Percentiles rank a stretch among this genome's conserved stretches.
Conservation (phyloP, 37 sponge, comb jelly and placozoan genomes). For the Beroe ovata region DNA sequence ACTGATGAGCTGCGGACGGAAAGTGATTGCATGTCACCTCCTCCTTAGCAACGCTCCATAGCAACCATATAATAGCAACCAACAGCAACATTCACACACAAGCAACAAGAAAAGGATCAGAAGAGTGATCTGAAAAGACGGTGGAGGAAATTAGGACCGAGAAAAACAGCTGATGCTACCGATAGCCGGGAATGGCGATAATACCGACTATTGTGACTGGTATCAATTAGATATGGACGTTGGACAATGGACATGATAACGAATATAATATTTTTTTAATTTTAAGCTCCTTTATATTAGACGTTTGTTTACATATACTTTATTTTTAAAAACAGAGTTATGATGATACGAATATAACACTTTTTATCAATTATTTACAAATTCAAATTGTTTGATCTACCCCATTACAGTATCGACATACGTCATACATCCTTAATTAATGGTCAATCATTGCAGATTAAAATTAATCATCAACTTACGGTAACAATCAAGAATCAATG, state of each 20-base stretch:
- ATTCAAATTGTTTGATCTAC: not conserved
- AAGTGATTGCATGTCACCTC: constrained; percentile 8
- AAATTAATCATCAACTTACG: no score
- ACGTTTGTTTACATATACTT: not conserved
- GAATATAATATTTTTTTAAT: not conserved
- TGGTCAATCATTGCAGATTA: no score
- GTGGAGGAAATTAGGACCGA: not conserved
- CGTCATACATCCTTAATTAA: no score
- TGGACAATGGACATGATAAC: no score
- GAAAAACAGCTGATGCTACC: no score
- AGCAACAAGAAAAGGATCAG: not conserved
- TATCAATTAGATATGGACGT: no score
- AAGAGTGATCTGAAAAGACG: not conserved
- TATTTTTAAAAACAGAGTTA: not conserved
- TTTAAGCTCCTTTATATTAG: not conserved
- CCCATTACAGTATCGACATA: no score
- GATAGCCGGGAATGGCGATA: no score
- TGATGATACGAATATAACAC: not conserved
- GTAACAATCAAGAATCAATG: no score
- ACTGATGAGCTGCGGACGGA: constrained; percentile 63
- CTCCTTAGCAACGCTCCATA: not conserved
- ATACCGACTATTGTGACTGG: no score
- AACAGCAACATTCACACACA: not conserved
- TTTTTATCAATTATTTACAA: not conserved
- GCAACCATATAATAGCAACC: not conserved